Evolutionary conservation across 1,140 invertebrate genomes (phyloP).

Genomic region (Pogonomyrmex barbatus): DNA sequence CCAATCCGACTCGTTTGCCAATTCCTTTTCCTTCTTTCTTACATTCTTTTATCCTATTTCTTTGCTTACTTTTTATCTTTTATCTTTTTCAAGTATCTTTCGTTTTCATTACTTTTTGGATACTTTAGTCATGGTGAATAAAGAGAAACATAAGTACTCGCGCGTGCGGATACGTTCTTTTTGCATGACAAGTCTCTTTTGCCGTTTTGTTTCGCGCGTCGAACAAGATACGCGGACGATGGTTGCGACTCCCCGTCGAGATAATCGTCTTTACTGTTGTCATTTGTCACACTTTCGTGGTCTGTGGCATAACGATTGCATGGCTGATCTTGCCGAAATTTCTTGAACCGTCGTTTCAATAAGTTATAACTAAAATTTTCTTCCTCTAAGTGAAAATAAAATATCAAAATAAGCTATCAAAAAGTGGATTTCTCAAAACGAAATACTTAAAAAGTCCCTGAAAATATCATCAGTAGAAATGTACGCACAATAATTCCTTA

Average conservation of each 20-base stretch:
- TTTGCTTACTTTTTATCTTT: not conserved
- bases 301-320: not conserved
- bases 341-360: not conserved
- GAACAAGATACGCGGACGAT: constrained; percentile 62
- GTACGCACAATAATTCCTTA: no score
- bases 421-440: not conserved
- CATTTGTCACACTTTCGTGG: constrained; percentile 64
- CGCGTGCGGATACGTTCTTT: not conserved
- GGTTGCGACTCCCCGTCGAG: constrained; percentile 53
- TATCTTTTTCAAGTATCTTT: not conserved
- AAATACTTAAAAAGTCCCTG: not conserved
- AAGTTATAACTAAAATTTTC: not conserved
- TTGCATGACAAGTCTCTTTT: not conserved
- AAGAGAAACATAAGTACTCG: constrained; percentile 32
- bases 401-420: not conserved
- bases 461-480: not conserved
- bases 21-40: not conserved
- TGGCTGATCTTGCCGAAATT: not conserved
- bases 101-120: not conserved
- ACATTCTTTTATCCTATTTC: not conserved
- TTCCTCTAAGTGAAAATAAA: not conserved
- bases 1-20: not conserved
- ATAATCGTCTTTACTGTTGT: constrained; percentile 66
- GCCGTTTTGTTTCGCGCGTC: constrained; percentile 1
- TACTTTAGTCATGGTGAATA: constrained; percentile 32